Conservation (phyloP, 2,888 invertebrate species). For the Alsophila aescularia region DNA sequence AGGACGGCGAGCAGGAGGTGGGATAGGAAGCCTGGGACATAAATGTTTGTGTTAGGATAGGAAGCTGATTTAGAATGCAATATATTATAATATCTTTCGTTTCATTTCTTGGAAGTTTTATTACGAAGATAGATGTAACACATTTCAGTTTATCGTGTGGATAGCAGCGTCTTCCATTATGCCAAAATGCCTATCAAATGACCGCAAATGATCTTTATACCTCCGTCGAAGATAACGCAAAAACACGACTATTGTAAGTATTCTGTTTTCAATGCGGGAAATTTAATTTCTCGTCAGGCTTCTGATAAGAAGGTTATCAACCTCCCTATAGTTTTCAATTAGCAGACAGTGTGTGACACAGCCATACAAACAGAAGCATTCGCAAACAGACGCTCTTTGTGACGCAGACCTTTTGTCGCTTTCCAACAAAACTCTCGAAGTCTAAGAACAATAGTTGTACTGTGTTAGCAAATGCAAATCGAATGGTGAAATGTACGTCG, state of each 20-base stretch:
- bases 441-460: background rate
- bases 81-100: background rate
- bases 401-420: slow-evolving; percentile 7
- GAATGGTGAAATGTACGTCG: slow-evolving; percentile 27
- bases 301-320: slow-evolving; percentile 18
- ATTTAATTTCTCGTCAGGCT: background rate
- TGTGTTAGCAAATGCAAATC: slow-evolving; percentile 8
- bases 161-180: too few relatives aligned
- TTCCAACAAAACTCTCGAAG: slow-evolving; percentile 1
- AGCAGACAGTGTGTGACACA: slow-evolving; percentile 20
- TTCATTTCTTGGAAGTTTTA: background rate
- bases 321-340: slow-evolving; percentile 21
- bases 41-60: slow-evolving; percentile 15
- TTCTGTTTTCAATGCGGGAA: background rate
- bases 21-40: slow-evolving; percentile 22
- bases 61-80: background rate
- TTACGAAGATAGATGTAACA: background rate
- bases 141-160: background rate
- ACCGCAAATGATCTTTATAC: too few relatives aligned
- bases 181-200: too few relatives aligned
- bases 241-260: too few relatives aligned
- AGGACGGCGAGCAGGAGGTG: slow-evolving; percentile 19
- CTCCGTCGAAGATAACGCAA: too few relatives aligned
- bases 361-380: slow-evolving; percentile 19
- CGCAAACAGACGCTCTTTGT: slow-evolving; percentile 23